Evolutionary conservation across 2,113 vertebrate species (phyloP).

Genomic region (Oryzias javanicus): DNA sequence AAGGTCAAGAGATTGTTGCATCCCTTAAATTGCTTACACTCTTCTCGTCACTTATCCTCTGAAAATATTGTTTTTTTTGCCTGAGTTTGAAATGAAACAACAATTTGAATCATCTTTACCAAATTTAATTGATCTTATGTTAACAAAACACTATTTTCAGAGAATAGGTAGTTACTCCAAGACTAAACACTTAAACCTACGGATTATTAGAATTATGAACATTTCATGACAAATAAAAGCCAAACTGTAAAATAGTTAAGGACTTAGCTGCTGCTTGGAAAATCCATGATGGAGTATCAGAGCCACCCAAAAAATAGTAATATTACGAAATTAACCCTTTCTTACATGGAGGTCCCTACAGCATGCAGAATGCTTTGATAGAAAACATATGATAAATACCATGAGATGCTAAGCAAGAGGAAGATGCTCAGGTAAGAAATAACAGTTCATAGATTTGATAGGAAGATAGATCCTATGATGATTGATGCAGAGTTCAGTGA

Average conservation of each 20-base stretch:
- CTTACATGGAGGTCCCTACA: too few relatives aligned
- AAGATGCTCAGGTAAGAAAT: too few relatives aligned
- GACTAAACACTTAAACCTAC: accelerated
- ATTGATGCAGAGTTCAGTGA: too few relatives aligned
- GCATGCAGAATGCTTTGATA: too few relatives aligned
- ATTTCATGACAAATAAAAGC: not conserved
- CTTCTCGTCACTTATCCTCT: slow-evolving; percentile 14
- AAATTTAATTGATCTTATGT: slow-evolving; percentile 11
- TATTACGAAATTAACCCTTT: not conserved
- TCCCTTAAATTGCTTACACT: slow-evolving; percentile 21
- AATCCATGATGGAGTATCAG: slow-evolving; percentile 1
- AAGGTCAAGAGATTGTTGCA: slow-evolving; percentile 13
- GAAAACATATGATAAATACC: too few relatives aligned
- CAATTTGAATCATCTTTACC: slow-evolving; percentile 45
- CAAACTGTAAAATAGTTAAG: not conserved
- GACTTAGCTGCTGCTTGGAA: not conserved
- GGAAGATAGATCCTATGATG: too few relatives aligned
- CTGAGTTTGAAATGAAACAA: slow-evolving; percentile 21
- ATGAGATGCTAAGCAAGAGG: too few relatives aligned
- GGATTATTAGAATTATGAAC: not conserved
- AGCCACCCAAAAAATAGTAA: not conserved
- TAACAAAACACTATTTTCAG: too few relatives aligned
- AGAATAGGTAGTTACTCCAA: too few relatives aligned
- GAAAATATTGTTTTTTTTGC: slow-evolving; percentile 48
- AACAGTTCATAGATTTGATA: too few relatives aligned